Conservation (phyloP, 1,140 invertebrate genomes). For the Euura saliciscinereae region DNA sequence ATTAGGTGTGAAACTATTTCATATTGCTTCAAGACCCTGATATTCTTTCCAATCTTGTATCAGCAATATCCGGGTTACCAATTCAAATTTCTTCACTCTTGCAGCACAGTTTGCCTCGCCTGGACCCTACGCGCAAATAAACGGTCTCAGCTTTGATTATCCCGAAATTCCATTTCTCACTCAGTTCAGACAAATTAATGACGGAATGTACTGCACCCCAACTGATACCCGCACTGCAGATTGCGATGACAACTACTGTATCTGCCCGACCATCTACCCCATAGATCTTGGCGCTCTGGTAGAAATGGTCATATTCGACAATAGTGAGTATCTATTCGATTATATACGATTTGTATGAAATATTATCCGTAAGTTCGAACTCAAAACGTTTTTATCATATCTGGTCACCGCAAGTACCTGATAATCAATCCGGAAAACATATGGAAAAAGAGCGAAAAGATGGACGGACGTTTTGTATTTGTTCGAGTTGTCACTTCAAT, state of each 20-base stretch:
- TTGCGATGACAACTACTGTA: constrained; percentile 14
- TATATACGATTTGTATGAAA: too few relatives aligned
- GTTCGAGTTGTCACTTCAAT: too few relatives aligned
- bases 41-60: too few relatives aligned
- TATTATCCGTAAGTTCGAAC: too few relatives aligned
- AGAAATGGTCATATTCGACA: constrained; percentile 18
- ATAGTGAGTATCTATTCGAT: background rate
- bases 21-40: too few relatives aligned
- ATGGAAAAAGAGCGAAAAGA: too few relatives aligned
- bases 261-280: constrained; percentile 10
- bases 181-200: constrained; percentile 19
- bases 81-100: background rate
- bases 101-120: constrained; percentile 24
- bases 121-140: constrained; percentile 32
- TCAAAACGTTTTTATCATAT: too few relatives aligned
- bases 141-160: constrained; percentile 31
- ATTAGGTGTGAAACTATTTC: too few relatives aligned
- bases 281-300: constrained; percentile 2
- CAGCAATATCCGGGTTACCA: too few relatives aligned
- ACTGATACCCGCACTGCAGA: background rate
- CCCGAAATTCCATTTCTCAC: constrained; percentile 29
- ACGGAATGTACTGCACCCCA: background rate
- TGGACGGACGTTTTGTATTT: too few relatives aligned
- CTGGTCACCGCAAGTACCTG: too few relatives aligned
- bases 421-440: too few relatives aligned